phyloP scores from a whole-genome alignment of 2,797 vertebrate genomes.

The Anguilla marmorata region DNA sequence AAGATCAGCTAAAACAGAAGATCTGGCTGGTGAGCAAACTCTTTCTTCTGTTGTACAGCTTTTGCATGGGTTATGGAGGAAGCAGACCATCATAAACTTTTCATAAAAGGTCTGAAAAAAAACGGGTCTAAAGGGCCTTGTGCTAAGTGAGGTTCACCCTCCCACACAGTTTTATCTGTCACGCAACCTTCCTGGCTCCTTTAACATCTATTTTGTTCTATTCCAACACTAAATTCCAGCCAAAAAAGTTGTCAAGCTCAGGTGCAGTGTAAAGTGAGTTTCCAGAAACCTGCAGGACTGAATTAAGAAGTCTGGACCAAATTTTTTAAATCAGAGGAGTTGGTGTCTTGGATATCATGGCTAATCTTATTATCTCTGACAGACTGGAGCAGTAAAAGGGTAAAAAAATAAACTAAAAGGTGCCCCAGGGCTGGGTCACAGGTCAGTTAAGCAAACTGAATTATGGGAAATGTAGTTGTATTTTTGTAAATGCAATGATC shows the following conservation, averaged over 20 bases:
- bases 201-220: constrained; percentile 9
- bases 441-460: neutral
- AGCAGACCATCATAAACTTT: constrained; percentile 33
- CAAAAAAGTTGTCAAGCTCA: neutral
- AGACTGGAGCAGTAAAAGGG: neutral
- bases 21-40: constrained; percentile 35
- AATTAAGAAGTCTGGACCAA: constrained; percentile 9
- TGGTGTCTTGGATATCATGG: neutral
- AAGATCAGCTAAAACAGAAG: neutral
- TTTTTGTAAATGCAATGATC: neutral
- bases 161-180: neutral
- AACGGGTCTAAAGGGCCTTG: neutral
- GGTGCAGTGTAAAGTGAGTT: constrained; percentile 4
- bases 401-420: neutral
- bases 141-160: neutral
- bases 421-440: neutral
- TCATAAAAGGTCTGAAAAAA: neutral
- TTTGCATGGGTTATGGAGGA: constrained; percentile 37
- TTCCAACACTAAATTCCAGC: neutral
- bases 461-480: neutral
- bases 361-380: neutral
- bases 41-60: constrained; percentile 36
- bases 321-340: constrained; percentile 2
- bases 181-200: neutral
- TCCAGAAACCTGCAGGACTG: neutral